Conservation (phyloP, 2,113 vertebrate species). For the Coracopsis vasa region DNA sequence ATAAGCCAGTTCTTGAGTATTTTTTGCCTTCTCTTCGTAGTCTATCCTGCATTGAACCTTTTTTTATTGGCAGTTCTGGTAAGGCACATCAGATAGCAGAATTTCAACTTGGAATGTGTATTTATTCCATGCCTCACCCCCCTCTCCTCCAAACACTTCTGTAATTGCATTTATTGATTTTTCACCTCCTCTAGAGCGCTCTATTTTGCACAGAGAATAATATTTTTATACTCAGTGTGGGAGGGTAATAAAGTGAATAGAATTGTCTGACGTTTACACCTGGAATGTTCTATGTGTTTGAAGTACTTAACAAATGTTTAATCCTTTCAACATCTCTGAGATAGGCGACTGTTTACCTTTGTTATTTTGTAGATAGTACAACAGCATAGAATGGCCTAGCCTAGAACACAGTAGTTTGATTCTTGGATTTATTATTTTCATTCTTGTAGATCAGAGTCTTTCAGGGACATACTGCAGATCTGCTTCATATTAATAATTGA, state of each 20-base stretch:
- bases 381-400: not conserved
- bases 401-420: not conserved
- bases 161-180: not conserved
- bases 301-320: not conserved
- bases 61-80: not conserved
- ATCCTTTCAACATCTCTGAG: not conserved
- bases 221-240: not conserved
- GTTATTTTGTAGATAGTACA: not conserved
- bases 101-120: not conserved
- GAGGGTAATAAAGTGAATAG: not conserved
- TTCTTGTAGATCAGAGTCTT: slow-evolving; percentile 22
- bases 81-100: not conserved
- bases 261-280: not conserved
- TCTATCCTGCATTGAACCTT: not conserved
- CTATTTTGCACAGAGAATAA: not conserved
- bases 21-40: not conserved
- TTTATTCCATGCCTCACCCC: not conserved
- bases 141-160: not conserved
- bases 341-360: not conserved
- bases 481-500: slow-evolving; percentile 10
- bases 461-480: slow-evolving; percentile 15
- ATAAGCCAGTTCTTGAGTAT: not conserved
- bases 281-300: not conserved
- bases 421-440: slow-evolving; percentile 21
- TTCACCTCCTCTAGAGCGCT: not conserved